phyloP scores from a whole-genome alignment of 1,140 invertebrate genomes.

The Plectrocnemia conspersa region DNA sequence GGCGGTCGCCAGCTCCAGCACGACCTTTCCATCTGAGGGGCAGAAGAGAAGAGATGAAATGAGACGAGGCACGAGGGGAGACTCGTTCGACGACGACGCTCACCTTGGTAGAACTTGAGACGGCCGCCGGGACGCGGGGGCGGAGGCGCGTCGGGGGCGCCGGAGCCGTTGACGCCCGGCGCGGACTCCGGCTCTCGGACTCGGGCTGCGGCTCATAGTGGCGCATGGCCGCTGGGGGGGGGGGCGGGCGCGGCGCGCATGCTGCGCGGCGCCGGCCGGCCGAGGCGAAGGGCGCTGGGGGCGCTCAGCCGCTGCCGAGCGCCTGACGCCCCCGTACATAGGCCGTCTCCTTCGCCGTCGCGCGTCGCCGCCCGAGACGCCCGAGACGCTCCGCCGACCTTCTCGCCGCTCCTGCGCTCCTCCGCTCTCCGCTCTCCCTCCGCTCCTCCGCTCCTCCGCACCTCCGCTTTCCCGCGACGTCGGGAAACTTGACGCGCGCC shows the following conservation, averaged over 20 bases:
- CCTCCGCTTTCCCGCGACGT: neutral
- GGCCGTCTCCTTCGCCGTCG: neutral
- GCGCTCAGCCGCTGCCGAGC: slow-evolving; percentile 14
- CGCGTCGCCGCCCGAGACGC: neutral
- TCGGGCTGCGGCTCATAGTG: neutral
- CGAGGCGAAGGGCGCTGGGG: neutral
- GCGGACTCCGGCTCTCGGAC: slow-evolving; percentile 1
- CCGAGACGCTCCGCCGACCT: neutral
- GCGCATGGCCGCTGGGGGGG: slow-evolving; percentile 11
- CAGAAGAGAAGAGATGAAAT: neutral
- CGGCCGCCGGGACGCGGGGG: slow-evolving; percentile 46
- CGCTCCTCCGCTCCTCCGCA: neutral
- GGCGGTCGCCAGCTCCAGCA: slow-evolving; percentile 76
- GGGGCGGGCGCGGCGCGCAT: neutral
- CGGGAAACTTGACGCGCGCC: neutral
- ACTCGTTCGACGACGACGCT: neutral
- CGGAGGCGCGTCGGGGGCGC: slow-evolving; percentile 10
- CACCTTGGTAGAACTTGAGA: slow-evolving; percentile 60
- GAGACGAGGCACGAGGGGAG: neutral
- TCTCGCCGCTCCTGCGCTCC: neutral
- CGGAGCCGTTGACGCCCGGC: slow-evolving; percentile 10
- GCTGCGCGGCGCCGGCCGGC: neutral
- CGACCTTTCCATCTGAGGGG: slow-evolving; percentile 77
- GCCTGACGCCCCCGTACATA: slow-evolving; percentile 10
- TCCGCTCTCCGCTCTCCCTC: neutral